Evolutionary conservation across 2,888 invertebrate species (phyloP).

Genomic region (Criorhina ranunculi): DNA sequence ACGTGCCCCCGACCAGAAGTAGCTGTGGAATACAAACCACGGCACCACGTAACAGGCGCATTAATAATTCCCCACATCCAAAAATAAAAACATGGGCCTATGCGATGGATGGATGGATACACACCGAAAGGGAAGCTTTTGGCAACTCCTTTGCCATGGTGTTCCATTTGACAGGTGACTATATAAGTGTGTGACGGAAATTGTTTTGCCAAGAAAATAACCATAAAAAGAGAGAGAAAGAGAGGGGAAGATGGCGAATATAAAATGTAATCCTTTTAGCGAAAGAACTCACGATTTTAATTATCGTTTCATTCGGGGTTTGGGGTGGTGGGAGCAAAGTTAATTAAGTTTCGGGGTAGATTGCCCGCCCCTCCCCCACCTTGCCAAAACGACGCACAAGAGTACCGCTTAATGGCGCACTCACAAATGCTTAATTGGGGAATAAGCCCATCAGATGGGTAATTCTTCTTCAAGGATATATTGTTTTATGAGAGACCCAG

Average conservation of each 20-base stretch:
- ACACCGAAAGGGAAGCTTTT: conserved; percentile 40
- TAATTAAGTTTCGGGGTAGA: conserved; percentile 45
- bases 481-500: background rate
- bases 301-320: conserved; percentile 25
- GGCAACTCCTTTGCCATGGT: conserved; percentile 45
- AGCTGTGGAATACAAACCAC: conserved; percentile 9
- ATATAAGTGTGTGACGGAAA: conserved; percentile 58
- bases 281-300: conserved; percentile 37
- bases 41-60: conserved; percentile 44
- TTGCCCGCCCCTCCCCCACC: background rate
- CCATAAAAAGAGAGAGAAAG: background rate
- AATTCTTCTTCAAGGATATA: conserved; percentile 22
- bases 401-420: background rate
- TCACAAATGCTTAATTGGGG: conserved; percentile 26
- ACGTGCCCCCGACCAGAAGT: conserved; percentile 53
- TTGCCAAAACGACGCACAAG: background rate
- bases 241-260: background rate
- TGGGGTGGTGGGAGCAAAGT: background rate
- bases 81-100: conserved; percentile 30
- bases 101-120: background rate
- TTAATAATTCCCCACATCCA: conserved; percentile 58
- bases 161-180: conserved; percentile 62
- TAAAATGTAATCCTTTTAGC: conserved; percentile 55
- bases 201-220: conserved; percentile 38
- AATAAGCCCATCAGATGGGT: conserved; percentile 21